These are phyloP conservation scores for Phrynocephalus vlangalii DNA, from an alignment of 2,797 vertebrate species.

Conservation along the genomic window DNA sequence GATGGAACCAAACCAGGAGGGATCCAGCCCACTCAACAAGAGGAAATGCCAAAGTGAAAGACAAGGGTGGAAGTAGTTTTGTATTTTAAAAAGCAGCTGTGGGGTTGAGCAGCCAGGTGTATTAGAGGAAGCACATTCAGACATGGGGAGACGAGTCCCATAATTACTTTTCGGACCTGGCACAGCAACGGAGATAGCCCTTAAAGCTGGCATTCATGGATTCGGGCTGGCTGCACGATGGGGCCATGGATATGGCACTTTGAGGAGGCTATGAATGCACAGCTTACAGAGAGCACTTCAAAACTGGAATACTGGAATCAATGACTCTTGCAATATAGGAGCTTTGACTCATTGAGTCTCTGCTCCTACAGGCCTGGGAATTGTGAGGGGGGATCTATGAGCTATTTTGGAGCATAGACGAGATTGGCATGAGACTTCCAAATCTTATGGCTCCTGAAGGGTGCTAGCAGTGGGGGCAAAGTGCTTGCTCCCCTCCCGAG, in stretches of 20 bases:
- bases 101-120: not conserved
- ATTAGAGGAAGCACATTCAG: not conserved
- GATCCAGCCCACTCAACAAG: not conserved
- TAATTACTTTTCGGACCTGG: not conserved
- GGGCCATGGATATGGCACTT: not conserved
- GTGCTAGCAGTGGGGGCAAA: not conserved
- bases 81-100: too few species aligned
- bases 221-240: not conserved
- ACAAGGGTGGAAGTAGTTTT: not conserved
- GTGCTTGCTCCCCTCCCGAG: not conserved
- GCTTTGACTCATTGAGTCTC: not conserved
- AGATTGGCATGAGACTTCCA: not conserved
- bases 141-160: not conserved
- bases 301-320: not conserved
- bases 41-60: not conserved
- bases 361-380: not conserved
- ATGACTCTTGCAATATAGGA: not conserved
- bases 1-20: not conserved
- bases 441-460: too few species aligned
- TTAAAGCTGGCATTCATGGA: not conserved
- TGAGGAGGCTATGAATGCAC: not conserved
- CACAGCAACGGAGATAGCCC: not conserved
- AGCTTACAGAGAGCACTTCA: not conserved
- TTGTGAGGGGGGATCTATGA: not conserved
- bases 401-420: not conserved